Evolutionary conservation across 2,113 vertebrate species (phyloP), one percentile per base, ranked within the genome.

Genomic region (Lasiurus cinereus): DNA sequence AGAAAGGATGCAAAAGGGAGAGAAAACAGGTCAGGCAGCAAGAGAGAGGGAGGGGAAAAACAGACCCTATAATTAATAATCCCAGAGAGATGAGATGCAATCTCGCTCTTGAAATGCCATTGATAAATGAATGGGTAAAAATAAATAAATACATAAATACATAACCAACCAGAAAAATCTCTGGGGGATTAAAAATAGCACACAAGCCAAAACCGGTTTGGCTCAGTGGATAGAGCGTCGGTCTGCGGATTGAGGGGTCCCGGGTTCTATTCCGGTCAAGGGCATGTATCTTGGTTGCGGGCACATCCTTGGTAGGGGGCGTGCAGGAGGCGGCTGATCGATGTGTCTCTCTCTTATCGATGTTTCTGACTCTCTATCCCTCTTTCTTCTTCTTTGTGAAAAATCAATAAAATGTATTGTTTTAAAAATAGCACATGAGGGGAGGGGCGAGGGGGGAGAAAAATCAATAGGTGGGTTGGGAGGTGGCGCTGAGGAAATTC

Each of bases 131-230:
- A 50, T 50, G 46, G 9, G 31, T 18, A 50, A 54, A 22, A 15
- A 52, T 39, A 52, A 50, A 50, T 50, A 4, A 52, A 15, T 52
- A 52, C 14, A 15, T n/a, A n/a, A n/a, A n/a, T 52, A 52, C 5
- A 54, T 15, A 54, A 13, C 56, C 56, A 13, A 24, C 46, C 19
- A 19, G 16, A 76, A 69, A 48, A 86, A 33, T 73, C 24, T 62
- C 59, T 73, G 66, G 10, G 33, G n/a, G 86, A 52, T 76, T 67
- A 90, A 73, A 89, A 59, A 80, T 69, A 64, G 8, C 54, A 85
- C 10, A 21, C 43, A 12, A 43, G 39, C 5, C 39, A 5, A 39
- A 39, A 39, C 39, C 39, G 39, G 39, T 39, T 39, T 39, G 39
- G 39, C 39, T 39, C 39, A 39, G 39, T 39, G 39, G 39, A 39